A percentile compares a stretch with the other conserved stretches of the same genome.
phyloP scores from a whole-genome alignment of 2,113 vertebrate genomes.

The Malurus elegans region DNA sequence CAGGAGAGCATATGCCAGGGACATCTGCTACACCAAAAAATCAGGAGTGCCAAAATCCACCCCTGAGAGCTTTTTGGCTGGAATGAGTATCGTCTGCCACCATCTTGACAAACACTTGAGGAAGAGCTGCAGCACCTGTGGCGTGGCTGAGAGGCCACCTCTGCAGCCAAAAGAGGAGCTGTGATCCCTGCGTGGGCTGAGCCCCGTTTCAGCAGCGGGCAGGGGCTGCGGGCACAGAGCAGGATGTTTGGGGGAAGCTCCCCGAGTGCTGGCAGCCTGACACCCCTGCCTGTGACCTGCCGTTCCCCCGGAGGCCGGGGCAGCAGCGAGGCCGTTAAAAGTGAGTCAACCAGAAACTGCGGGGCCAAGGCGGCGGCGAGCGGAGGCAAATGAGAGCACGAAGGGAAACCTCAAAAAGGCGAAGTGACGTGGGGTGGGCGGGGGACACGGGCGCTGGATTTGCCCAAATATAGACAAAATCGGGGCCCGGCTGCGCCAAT shows the following conservation, averaged over 20 bases:
- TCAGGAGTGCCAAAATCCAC: neutral
- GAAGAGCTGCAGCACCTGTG: neutral
- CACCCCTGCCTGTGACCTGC: neutral
- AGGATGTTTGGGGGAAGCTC: neutral
- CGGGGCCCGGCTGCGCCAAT: slow-evolving; percentile 17
- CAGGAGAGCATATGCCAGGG: rapidly evolving
- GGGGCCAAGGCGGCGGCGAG: neutral
- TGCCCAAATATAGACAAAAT: slow-evolving; percentile 76
- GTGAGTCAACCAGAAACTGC: slow-evolving; percentile 80
- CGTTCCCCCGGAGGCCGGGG: neutral
- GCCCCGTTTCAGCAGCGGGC: rapidly evolving
- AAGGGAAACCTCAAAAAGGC: slow-evolving; percentile 75
- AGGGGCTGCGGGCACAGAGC: rapidly evolving
- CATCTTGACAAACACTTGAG: neutral
- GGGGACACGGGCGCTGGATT: neutral
- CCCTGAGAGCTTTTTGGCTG: neutral
- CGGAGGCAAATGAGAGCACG: slow-evolving; percentile 47
- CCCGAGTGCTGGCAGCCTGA: rapidly evolving
- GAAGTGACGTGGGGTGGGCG: slow-evolving; percentile 59
- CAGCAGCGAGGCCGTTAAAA: slow-evolving; percentile 56
- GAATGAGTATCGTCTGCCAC: neutral
- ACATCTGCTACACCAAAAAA: too few relatives aligned
- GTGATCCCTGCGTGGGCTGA: rapidly evolving
- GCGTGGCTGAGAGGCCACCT: rapidly evolving
- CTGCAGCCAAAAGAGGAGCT: neutral